Evolutionary conservation across 2,113 vertebrate species (phyloP).

Genomic region (Vulpes ferrilata): DNA sequence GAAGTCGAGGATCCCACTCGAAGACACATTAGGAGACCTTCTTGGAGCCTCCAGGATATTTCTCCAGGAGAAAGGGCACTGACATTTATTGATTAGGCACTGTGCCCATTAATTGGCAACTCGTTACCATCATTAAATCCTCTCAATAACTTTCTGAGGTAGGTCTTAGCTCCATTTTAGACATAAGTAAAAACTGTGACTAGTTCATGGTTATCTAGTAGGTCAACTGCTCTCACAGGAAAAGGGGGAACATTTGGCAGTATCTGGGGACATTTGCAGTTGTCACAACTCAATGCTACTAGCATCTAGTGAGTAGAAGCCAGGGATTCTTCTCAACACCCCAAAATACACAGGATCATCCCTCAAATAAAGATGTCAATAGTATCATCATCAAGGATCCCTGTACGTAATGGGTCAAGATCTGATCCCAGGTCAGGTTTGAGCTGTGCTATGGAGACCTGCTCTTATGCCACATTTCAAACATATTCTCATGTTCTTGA

Average conservation of each 20-base stretch:
- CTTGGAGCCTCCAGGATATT: neutral
- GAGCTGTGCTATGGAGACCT: neutral
- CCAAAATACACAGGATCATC: neutral
- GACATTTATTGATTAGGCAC: neutral
- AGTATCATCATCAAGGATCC: neutral
- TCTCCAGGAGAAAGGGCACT: neutral
- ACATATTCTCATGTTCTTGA: neutral
- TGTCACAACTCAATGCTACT: neutral
- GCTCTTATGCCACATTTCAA: slow-evolving; percentile 1
- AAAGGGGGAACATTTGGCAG: neutral
- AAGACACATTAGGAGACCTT: neutral
- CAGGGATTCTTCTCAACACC: slow-evolving; percentile 2
- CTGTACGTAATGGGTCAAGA: neutral
- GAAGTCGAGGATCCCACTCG: neutral
- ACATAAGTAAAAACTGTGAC: neutral
- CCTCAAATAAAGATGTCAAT: neutral
- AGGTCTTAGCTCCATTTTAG: slow-evolving; percentile 26
- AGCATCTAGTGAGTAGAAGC: neutral
- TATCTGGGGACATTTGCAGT: slow-evolving; percentile 33
- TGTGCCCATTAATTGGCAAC: neutral
- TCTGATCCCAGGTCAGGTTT: neutral
- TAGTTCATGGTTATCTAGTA: slow-evolving; percentile 5
- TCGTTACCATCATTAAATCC: neutral
- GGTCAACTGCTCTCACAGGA: neutral
- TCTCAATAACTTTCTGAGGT: neutral